Evolutionary conservation across 2,797 vertebrate genomes (phyloP).

Genomic region (Otolemur crassicaudatus): DNA sequence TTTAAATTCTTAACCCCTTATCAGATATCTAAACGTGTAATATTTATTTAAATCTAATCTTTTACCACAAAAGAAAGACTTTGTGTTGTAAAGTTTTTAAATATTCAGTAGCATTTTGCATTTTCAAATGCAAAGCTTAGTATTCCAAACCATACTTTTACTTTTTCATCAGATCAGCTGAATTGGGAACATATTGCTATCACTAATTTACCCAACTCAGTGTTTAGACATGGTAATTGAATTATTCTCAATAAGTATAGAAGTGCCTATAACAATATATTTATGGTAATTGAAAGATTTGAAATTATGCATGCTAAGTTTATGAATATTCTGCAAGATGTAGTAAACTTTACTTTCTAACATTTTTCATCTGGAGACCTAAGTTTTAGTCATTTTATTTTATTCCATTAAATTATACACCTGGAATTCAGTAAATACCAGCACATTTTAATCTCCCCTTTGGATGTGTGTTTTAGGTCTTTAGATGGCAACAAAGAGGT

Average conservation of each 20-base stretch:
- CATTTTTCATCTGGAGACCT: constrained; percentile 14
- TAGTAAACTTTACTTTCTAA: constrained; percentile 39
- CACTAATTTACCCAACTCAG: neutral
- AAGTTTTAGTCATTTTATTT: neutral
- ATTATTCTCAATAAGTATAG: constrained; percentile 48
- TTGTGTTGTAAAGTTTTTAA: neutral
- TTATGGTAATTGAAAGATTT: constrained; percentile 4
- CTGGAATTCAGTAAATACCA: constrained; percentile 19
- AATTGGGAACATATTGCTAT: neutral
- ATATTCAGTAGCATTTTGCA: neutral
- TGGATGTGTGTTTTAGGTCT: neutral
- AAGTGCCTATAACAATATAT: neutral
- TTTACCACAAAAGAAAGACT: neutral
- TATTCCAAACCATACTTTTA: neutral
- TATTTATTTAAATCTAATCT: neutral
- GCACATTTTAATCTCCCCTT: constrained; percentile 40
- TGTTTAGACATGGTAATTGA: neutral
- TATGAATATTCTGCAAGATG: constrained; percentile 34
- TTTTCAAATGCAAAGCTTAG: constrained; percentile 27
- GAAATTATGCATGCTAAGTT: neutral
- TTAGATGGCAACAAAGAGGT: neutral
- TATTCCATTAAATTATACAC: neutral
- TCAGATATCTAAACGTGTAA: neutral
- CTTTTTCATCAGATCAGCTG: neutral
- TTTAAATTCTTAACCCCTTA: neutral